Base-by-base conservation (phyloP, 2,888 invertebrate species). In the Pedicia rivosa region DNA sequence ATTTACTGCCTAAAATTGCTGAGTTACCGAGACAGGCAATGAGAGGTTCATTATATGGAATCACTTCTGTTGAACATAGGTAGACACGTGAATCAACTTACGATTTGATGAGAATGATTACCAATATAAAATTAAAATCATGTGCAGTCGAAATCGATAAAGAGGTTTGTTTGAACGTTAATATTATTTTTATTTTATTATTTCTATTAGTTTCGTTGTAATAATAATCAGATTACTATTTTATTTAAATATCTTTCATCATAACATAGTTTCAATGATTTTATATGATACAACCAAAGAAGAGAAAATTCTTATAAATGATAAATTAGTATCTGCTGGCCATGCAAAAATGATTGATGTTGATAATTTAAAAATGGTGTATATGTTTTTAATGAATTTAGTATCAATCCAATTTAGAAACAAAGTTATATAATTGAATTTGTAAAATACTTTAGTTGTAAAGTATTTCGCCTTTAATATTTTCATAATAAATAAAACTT, bases 11-110 rank as follows among this genome's bases (percentile, higher is more conserved):
- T 3, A 39, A 43, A 6, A 57, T 56, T 39, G 49, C 50, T 12
- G 39, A 26, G 9, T 36, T 56, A 24, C 53, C 58, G 2, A 20
- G 45, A 1, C 58, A 56, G 41, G 52, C 46, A 13, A 39, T 51
- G 30, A 40, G 44, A 2, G 57, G 56, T 1, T 46, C 49, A 2
- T 34, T 57, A 20, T 50, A 55, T 2, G 47, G 46, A 29, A 45
- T 57, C 9, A 46, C 56, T 5, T 43, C 46, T 4, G 47, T 47
- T 1, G 20, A 32, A 1, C 42, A 45, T 20, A 34, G 42, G 20
- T 57, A 59, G 50, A 48, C 49, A 1, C 43, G 43, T 12, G 46
- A 48, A 4, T 50, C 54, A 1, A 48, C 50, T 22, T 44, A 49
- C 3, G 36, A 46, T 3, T 41, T 44, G 19, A 16, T 42, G 31